Conservation (phyloP, 2,113 vertebrate genomes). For the Erinaceus europaeus region DNA sequence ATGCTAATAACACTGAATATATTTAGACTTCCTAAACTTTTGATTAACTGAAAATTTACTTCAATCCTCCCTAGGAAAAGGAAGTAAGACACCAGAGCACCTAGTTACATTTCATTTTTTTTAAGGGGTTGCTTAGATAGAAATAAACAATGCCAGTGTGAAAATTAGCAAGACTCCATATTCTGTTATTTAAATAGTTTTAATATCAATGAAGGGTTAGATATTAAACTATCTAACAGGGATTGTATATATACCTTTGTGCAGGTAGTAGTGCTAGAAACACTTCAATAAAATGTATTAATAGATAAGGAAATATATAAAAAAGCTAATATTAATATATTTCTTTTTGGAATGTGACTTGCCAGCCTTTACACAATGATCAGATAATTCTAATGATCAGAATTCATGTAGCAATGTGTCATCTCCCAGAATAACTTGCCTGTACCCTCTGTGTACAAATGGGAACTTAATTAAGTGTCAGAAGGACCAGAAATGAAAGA, state of each 20-base stretch:
- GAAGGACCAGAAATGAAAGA: neutral
- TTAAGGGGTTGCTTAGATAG: neutral
- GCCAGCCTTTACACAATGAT: neutral
- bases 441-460: neutral
- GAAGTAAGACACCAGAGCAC: neutral
- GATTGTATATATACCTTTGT: neutral
- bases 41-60: neutral
- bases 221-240: neutral
- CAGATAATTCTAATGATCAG: neutral
- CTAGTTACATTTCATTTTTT: neutral
- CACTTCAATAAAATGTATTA: neutral
- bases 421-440: neutral
- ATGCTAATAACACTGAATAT: neutral
- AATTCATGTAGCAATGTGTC: neutral
- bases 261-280: neutral
- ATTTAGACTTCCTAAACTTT: neutral
- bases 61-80: neutral
- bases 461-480: neutral
- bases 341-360: neutral
- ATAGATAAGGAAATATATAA: neutral
- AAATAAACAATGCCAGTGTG: neutral
- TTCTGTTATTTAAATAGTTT: neutral
- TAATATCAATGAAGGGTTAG: neutral
- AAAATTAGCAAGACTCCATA: neutral
- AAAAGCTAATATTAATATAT: neutral